A percentile compares a stretch with the other conserved stretches of the same genome.
Conservation (phyloP, 2,888 invertebrate species). For the Nemoura dubitans region DNA sequence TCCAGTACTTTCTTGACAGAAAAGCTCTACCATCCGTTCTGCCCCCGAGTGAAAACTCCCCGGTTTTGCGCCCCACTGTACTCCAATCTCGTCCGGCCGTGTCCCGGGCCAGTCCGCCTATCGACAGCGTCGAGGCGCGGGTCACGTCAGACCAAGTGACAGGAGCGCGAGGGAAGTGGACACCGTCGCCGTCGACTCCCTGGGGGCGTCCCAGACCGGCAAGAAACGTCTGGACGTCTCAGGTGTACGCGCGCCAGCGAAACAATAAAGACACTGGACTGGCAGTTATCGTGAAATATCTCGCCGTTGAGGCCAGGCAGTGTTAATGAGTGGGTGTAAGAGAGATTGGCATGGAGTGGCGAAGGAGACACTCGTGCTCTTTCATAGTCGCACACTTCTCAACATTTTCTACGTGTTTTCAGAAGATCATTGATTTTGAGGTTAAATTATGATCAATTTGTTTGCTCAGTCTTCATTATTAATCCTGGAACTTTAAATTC, state of each 20-base stretch:
- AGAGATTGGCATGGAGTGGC: not conserved
- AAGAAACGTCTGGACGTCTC: not conserved
- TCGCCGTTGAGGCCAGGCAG: conserved; percentile 1
- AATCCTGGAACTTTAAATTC: too few species aligned
- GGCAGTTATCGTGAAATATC: conserved; percentile 42
- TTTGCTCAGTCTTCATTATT: not conserved
- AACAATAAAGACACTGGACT: conserved; percentile 45
- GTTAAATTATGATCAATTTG: not conserved
- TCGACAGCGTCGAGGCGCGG: not conserved
- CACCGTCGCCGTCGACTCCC: not conserved
- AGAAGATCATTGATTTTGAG: too few species aligned
- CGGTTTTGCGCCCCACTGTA: not conserved
- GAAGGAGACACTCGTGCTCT: not conserved
- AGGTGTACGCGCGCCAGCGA: not conserved
- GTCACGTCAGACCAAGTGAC: conserved; percentile 19
- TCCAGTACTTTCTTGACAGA: too few species aligned
- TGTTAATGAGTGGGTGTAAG: conserved; percentile 39
- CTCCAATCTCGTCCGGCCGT: not conserved
- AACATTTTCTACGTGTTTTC: not conserved
- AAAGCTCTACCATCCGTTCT: too few species aligned
- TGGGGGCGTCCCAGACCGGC: conserved; percentile 39
- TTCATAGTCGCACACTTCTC: not conserved
- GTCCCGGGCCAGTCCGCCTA: not conserved
- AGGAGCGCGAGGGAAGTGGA: not conserved
- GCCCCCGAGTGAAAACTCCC: not conserved